A percentile compares a stretch with the other conserved stretches of the same genome.
These are phyloP conservation scores for Lepilemur ruficaudatus DNA, from an alignment of 2,797 vertebrate genomes.

Conservation along the genomic window DNA sequence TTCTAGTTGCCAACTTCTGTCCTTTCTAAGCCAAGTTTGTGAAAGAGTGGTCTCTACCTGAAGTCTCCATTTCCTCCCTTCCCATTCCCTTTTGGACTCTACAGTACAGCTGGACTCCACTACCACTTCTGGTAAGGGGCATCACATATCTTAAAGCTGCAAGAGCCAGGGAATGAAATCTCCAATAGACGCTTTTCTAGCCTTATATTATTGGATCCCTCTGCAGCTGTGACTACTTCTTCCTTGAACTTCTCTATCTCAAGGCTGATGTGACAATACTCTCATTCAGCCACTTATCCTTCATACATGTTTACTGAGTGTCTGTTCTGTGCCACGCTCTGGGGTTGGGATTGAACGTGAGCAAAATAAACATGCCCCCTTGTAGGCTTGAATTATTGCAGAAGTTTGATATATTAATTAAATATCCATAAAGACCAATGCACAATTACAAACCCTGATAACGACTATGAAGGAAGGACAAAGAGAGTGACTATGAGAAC, in stretches of 20 bases:
- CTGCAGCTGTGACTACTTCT: not conserved
- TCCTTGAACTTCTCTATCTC: not conserved
- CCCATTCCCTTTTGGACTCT: not conserved
- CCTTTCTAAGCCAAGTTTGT: not conserved
- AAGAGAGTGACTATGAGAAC: not conserved
- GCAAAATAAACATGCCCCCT: not conserved
- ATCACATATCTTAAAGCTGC: not conserved
- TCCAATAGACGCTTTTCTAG: not conserved
- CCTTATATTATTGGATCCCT: not conserved
- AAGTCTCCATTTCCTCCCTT: not conserved
- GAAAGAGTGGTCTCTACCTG: not conserved
- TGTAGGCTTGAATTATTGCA: not conserved
- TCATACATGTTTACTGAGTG: not conserved
- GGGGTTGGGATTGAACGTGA: not conserved
- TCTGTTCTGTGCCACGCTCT: not conserved
- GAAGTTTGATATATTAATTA: not conserved
- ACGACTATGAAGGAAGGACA: not conserved
- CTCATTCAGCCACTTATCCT: not conserved
- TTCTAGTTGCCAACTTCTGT: not conserved
- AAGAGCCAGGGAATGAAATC: not conserved
- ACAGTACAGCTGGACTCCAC: not conserved
- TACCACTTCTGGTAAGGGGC: not conserved
- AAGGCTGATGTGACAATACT: not conserved
- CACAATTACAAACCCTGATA: not conserved
- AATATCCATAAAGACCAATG: not conserved